Base-by-base conservation (phyloP, 53 echinoderm and acorn worm genomes). In the Actinopyga echinites region DNA sequence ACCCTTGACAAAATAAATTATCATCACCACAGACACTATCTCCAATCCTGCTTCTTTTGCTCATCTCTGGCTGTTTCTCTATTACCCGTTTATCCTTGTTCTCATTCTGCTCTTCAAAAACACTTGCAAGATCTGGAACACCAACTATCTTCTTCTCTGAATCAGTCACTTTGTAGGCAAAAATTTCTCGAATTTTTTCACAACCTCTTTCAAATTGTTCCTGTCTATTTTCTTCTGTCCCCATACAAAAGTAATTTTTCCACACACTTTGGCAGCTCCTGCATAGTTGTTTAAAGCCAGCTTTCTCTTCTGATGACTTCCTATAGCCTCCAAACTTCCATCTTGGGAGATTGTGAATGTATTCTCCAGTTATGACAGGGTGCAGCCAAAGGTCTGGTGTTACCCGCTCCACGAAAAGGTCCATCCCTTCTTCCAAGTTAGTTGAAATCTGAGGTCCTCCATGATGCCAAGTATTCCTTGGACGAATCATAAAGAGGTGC, bases 301-400 rank as follows among this genome's bases (percentile, higher is more conserved):
- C 19, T 8, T 56, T 56, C 30, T 78, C 29, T 13, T 62, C 37
- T 62, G 30, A 37, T 31, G 36, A 15, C 62, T 80, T 62, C 24
- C 38, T 37, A 12, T 55, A 55, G n/a, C 89, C 83, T 73, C 79
- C 73, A 64, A 87, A 93, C 56, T 84, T 84, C 97, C 97, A 97
- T 4, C 85, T 89, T 23, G 88, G 88, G 23, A 97, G 85, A 67
- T 92, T 82, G 5, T 87, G 86, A 69, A 97, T 88, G 80, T 97
- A 97, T 62, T 94, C 87, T n/a, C 82, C 82, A 9, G 82, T 88
- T 35, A 93, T 85, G 6, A 83, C 57, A 19, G 94, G 91, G 31
- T 92, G 90, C 43, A 97, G 75, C 90, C 94, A 97, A 15, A 97
- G 81, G 69, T 92, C 90, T 21, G 97, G 97, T 21, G 84, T 84